Evolutionary conservation across 2,113 vertebrate genomes (phyloP), one percentile per base, ranked within the genome.

Genomic region (Vireo altiloquus): DNA sequence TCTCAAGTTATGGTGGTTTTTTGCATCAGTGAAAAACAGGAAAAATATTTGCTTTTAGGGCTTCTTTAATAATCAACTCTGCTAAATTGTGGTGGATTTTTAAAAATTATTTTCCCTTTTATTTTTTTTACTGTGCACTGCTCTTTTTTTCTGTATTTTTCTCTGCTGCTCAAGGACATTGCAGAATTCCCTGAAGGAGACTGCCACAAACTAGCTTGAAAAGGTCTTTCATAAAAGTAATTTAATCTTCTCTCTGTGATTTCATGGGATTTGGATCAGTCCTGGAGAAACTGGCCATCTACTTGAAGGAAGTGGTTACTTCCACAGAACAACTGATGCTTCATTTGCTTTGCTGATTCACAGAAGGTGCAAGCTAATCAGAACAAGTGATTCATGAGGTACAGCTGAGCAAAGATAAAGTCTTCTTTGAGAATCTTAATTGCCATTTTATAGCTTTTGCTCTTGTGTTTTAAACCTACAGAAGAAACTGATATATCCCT

Each of bases 1-100:
- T 92, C 79, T 94, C 71, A 90, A 90, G 85, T 78, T 35, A 18
- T 60, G 33, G 28, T 81, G 39, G 3, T 54, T 92, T 92, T 77
- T 66, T 9, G 4, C 13, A 83, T 77, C 25, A 71, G 54, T 90
- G 47, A n/a, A 90, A 93, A 90, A 40, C 31, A 90, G 56, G 63
- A 96, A 93, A 96, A 95, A 83, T 90, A 95, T 83, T 93, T 93
- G 61, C 60, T 86, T 86, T 90, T 85, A 87, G 25, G 77, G 9
- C 9, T 90, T 84, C 33, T 77, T 81, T 86, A 87, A 63, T 74
- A 65, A 90, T 61, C 16, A 53, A 15, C 22, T 68, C 68, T 90
- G 42, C 7, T 90, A 80, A 91, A 65, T 16, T 87, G 54, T 49
- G 10, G 1, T 40, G 4, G 3, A 2, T 0, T 31, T 60, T 60